phyloP scores from a whole-genome alignment of 2,113 vertebrate genomes.

The Zosterops pallidus region DNA sequence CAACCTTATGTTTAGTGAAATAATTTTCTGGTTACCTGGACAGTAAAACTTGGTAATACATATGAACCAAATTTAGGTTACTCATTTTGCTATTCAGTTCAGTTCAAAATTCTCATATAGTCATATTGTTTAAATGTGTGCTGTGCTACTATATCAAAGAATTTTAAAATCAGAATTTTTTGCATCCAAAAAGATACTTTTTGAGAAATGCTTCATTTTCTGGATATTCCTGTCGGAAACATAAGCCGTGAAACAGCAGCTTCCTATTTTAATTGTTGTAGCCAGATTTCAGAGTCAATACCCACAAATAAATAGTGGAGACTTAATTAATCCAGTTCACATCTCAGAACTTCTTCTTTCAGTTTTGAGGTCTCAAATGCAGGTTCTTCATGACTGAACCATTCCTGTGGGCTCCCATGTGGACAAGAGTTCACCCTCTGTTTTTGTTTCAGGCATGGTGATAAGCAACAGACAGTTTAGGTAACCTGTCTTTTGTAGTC shows the following conservation, averaged over 20 bases:
- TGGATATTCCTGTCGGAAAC: neutral
- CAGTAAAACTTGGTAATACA: neutral
- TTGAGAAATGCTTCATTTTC: neutral
- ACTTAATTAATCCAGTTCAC: neutral
- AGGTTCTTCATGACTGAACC: neutral
- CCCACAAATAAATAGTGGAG: neutral
- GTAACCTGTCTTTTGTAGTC: neutral
- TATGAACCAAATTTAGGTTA: neutral
- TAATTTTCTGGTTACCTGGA: neutral
- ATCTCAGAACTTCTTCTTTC: neutral
- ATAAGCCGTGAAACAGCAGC: neutral
- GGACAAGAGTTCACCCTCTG: neutral
- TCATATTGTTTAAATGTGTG: neutral
- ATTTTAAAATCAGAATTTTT: neutral
- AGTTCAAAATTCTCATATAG: neutral
- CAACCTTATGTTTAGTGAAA: neutral
- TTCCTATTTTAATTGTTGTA: neutral
- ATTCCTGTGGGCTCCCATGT: neutral
- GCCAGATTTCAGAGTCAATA: neutral
- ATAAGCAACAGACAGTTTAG: constrained; percentile 13
- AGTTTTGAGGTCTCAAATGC: neutral
- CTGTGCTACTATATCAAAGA: neutral
- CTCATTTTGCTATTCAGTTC: neutral
- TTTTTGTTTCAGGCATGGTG: neutral
- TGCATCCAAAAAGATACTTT: neutral